A percentile compares a stretch with the other conserved stretches of the same genome.
Conservation (phyloP, 2,797 vertebrate species). For the Lophotriccus pileatus region DNA sequence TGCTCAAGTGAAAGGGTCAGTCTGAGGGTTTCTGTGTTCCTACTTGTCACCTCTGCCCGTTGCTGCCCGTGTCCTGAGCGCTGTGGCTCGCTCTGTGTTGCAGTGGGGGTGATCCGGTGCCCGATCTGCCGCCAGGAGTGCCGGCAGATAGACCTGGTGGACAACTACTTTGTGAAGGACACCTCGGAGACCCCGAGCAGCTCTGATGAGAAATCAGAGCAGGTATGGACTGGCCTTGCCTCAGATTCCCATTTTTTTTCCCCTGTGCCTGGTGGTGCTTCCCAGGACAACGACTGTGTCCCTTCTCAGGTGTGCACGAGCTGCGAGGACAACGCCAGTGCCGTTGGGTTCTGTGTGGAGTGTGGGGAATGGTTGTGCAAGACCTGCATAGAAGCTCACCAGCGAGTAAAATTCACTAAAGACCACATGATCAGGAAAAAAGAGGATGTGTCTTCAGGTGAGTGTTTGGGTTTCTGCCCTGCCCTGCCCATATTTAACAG, state of each 20-base stretch:
- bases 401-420: slow-evolving; percentile 98
- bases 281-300: not conserved
- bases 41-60: too few species aligned
- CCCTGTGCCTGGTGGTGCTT: not conserved
- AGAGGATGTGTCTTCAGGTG: slow-evolving; percentile 91
- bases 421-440: slow-evolving; percentile 98
- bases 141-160: slow-evolving; percentile 95
- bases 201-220: slow-evolving; percentile 90
- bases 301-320: slow-evolving; percentile 91
- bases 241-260: too few species aligned
- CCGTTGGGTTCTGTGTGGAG: slow-evolving; percentile 95
- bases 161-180: slow-evolving; percentile 99
- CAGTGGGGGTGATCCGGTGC: slow-evolving; percentile 96
- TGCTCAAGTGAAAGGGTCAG: too few species aligned
- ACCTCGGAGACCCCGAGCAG: slow-evolving; percentile 87
- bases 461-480: not conserved
- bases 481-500: too few species aligned
- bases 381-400: slow-evolving; percentile 98
- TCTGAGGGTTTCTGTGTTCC: too few species aligned
- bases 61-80: too few species aligned
- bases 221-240: slow-evolving; percentile 75
- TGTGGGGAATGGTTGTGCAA: slow-evolving; percentile 98
- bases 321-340: slow-evolving; percentile 95
- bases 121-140: slow-evolving; percentile 94
- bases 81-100: not conserved